These are phyloP conservation scores for Strigamia maritima DNA, from an alignment of 2,888 invertebrate species.

Conservation along the genomic window DNA sequence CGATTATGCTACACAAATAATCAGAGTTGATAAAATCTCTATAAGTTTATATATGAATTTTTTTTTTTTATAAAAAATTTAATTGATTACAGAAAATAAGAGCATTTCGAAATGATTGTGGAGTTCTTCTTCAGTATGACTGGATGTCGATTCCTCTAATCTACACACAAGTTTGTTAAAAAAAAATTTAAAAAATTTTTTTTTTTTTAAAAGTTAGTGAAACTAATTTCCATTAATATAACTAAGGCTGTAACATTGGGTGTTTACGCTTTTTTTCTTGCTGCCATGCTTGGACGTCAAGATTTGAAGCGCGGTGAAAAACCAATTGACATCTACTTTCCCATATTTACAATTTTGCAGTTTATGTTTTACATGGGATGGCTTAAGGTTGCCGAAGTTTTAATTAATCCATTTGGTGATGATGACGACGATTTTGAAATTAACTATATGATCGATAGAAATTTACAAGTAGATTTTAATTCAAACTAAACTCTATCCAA, in stretches of 20 bases:
- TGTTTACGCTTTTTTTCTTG: constrained; percentile 84
- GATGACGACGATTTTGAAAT: constrained; percentile 53
- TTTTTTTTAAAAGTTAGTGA: neutral
- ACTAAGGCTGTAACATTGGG: constrained; percentile 83
- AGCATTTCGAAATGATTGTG: constrained; percentile 76
- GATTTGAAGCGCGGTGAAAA: constrained; percentile 61
- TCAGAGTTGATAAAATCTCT: constrained; percentile 48
- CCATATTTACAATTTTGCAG: constrained; percentile 44
- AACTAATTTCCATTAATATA: neutral
- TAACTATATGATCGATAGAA: constrained; percentile 45
- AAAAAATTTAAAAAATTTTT: neutral
- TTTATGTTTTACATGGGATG: constrained; percentile 45
- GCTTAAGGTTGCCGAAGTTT: constrained; percentile 50
- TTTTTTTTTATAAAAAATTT: neutral
- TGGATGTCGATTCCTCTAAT: constrained; percentile 79
- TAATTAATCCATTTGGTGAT: constrained; percentile 54
- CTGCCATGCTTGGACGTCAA: constrained; percentile 82
- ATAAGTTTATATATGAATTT: too few species aligned
- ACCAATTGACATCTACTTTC: constrained; percentile 43
- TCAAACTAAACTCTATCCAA: too few species aligned
- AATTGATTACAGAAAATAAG: constrained; percentile 63
- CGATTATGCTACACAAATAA: constrained; percentile 49
- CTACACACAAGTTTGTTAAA: constrained; percentile 71
- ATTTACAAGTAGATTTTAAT: constrained; percentile 56
- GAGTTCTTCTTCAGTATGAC: constrained; percentile 65